phyloP scores from a whole-genome alignment of 2,113 vertebrate genomes.

The Galbula dea region DNA sequence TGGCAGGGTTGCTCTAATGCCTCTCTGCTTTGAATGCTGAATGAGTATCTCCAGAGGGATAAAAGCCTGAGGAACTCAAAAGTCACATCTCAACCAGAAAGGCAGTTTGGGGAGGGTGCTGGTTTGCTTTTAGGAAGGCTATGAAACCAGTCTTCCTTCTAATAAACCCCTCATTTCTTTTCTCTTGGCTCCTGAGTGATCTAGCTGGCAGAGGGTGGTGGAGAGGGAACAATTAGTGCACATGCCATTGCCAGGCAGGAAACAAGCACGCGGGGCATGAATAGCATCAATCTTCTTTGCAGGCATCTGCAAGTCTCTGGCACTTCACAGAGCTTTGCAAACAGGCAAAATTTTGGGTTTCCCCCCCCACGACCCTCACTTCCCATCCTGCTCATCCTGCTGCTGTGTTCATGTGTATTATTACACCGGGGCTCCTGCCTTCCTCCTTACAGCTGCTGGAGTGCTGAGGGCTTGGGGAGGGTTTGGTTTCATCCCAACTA shows the following conservation, averaged over 20 bases:
- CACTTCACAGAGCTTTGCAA: constrained; percentile 49
- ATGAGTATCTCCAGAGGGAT: not conserved
- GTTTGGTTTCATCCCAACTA: not conserved
- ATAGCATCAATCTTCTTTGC: constrained; percentile 64
- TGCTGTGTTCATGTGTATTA: not conserved
- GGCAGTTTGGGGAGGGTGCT: not conserved
- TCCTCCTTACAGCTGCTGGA: not conserved
- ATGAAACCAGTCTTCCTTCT: constrained; percentile 26
- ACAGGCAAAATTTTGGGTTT: not conserved
- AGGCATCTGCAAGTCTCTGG: constrained; percentile 66
- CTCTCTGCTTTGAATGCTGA: constrained; percentile 31
- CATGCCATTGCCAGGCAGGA: constrained; percentile 60
- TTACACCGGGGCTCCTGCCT: not conserved
- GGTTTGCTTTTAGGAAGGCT: constrained; percentile 8
- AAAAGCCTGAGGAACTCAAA: constrained; percentile 2
- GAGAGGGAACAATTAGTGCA: constrained; percentile 72
- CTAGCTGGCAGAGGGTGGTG: constrained; percentile 64
- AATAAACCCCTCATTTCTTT: constrained; percentile 74
- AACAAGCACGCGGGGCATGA: constrained; percentile 43
- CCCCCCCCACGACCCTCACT: not conserved
- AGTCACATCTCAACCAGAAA: constrained; percentile 9
- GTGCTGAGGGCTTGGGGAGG: not conserved
- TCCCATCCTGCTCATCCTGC: not conserved
- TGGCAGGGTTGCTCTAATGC: constrained; percentile 7
- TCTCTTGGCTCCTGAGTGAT: constrained; percentile 64